These are phyloP conservation scores for Ischnus inquisitorius DNA, from an alignment of 2,888 invertebrate genomes.

Conservation along the genomic window DNA sequence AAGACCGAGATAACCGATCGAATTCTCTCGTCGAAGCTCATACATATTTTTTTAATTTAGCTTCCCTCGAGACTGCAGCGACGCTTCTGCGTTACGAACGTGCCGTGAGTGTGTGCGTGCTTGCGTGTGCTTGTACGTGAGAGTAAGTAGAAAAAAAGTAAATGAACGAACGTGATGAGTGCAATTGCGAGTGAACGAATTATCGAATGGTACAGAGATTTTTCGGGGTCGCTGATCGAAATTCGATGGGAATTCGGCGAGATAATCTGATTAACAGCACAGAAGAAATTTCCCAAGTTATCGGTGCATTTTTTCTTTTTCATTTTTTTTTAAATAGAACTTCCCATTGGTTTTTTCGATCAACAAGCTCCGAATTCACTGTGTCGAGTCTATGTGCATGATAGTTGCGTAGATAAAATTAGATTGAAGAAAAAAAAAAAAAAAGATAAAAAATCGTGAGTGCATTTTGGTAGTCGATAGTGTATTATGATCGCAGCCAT, in stretches of 20 bases:
- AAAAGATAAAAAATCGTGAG: constrained; percentile 70
- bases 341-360: constrained; percentile 26
- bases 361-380: constrained; percentile 24
- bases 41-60: not conserved
- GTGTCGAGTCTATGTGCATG: constrained; percentile 65
- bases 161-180: constrained; percentile 57
- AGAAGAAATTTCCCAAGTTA: no score
- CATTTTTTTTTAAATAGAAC: no score
- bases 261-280: not conserved
- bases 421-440: constrained; percentile 58
- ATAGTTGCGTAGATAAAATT: constrained; percentile 57
- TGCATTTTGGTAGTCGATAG: constrained; percentile 78
- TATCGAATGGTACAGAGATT: constrained; percentile 23
- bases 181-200: constrained; percentile 62
- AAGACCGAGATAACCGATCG: not conserved
- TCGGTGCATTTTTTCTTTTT: not conserved
- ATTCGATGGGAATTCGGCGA: not conserved
- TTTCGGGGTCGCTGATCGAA: constrained; percentile 27
- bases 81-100: constrained; percentile 53
- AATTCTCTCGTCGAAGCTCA: not conserved
- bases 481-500: constrained; percentile 78
- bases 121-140: constrained; percentile 63
- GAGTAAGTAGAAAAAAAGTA: constrained; percentile 66
- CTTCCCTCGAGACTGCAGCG: not conserved
- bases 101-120: constrained; percentile 61